Base-by-base conservation (phyloP, 1,140 invertebrate species). In the Trialeurodes vaporariorum region DNA sequence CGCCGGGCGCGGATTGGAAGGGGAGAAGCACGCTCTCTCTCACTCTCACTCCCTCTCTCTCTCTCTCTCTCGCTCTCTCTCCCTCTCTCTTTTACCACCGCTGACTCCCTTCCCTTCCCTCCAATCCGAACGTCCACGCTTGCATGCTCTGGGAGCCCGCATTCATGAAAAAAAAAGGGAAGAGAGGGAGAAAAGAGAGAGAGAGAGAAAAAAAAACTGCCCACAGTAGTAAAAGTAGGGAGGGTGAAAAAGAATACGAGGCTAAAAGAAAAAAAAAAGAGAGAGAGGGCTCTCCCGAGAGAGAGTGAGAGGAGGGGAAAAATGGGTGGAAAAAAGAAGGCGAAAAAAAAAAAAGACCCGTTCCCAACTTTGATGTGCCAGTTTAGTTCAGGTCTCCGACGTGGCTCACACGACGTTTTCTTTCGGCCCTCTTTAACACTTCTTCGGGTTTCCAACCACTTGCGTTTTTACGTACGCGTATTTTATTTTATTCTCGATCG, bases 181-280 rank as follows among this genome's bases (percentile, higher is more conserved):
- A 71, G 61, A 68, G n/a, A 69, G 67, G 68, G 5, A 49, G 17
- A 66, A 69, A 68, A 68, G 66, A 63, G 65, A 70, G 66, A 68
- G 66, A 65, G 64, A 63, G 69, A 60, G 69, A 65, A 66, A n/a
- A n/a, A n/a, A 70, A 68, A 69, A 59, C 59, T 64, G 64, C 34
- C 67, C 62, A 60, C 63, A 65, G 34, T 49, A 49, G 34, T 49
- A 34, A 65, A 34, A 34, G 67, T 69, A 64, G 63, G 62, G 65
- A 67, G 67, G 69, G 69, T 61, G 66, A 68, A 72, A 71, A 70
- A 73, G 70, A 68, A 72, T 72, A 64, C 68, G n/a, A 69, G 67
- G 68, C 34, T 9, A 49, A 66, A 69, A 68, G 68, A 68, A 63
- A 67, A 70, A 69, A 68, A 68, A 65, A 60, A 63, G 69, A 60